Conservation (phyloP, 2,113 vertebrate genomes). For the Glaucidium brasilianum region DNA sequence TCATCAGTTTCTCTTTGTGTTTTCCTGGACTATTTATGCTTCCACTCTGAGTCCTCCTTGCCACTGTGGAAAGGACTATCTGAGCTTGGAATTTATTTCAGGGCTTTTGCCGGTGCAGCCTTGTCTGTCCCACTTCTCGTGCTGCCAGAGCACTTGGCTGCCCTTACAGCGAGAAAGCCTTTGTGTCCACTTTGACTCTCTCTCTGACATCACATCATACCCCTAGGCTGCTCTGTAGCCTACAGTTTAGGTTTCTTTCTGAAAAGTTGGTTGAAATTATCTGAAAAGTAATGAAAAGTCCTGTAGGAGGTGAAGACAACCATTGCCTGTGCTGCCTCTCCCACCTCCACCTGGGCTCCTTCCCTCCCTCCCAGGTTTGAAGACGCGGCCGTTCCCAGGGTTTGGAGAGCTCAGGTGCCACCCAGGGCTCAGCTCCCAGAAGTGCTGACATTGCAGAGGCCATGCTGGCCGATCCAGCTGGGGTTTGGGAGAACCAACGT, state of each 20-base stretch:
- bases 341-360: background rate
- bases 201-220: background rate
- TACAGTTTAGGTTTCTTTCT: background rate
- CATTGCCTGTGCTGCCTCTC: background rate
- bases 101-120: background rate
- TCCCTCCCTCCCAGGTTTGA: background rate
- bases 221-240: background rate
- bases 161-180: background rate
- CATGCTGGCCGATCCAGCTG: background rate
- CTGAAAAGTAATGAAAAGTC: background rate
- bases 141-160: background rate
- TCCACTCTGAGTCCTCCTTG: background rate
- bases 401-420: constrained; percentile 9
- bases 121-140: background rate
- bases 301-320: background rate
- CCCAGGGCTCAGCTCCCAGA: constrained; percentile 11
- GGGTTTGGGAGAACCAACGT: background rate
- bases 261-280: constrained; percentile 1
- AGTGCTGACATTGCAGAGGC: background rate
- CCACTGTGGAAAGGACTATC: background rate
- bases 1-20: background rate
- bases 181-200: background rate
- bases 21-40: background rate
- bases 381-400: background rate
- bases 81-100: background rate